Evolutionary conservation across 2,888 invertebrate genomes (phyloP), one percentile per base, ranked within the genome.

Genomic region (Ctena decussata): DNA sequence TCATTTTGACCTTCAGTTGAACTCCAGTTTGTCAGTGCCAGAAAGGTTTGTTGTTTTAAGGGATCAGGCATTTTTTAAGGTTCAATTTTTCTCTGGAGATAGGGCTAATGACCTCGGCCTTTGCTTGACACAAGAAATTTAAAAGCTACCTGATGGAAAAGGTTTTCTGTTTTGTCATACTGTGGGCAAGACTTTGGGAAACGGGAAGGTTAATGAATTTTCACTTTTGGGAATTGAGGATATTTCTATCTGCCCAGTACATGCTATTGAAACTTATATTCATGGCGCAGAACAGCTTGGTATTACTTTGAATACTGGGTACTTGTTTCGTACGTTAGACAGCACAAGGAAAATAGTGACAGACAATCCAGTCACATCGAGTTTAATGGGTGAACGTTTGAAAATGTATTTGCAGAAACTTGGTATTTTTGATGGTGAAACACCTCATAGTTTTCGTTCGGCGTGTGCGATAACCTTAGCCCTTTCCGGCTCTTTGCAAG

Each of bases 191-290:
- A 37, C 70, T 15, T n/a, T 69, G 6, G 37, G 37, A 6, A 70
- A 70, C 12, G 70, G 70, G 24, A 70, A 24, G n/a, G 24, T 39
- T 3, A 70, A 70, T 70, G n/a, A 70, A 41, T 70, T 70, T 37
- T 15, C 41, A 24, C 2, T 70, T 5, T 5, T 39, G 37, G 27
- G 69, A 30, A 6, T 32, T 27, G 39, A 39, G 6, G 70, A 70
- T 70, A 5, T 70, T 39, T 41, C 24, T n/a, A 70, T 70, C 37
- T 37, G 70, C 39, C 70, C 70, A 6, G 37, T 70, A 39, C 37
- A 70, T 70, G 70, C 70, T 24, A n/a, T 70, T n/a, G 70, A 70
- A 41, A 30, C 37, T 39, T 70, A 70, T 21, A 21, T 70, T 39
- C 39, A 32, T 5, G 70, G 70, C 8, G 70, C 41, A 30, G 37